Evolutionary conservation across 2,113 vertebrate genomes (phyloP).

Genomic region (Tyrannus savana): DNA sequence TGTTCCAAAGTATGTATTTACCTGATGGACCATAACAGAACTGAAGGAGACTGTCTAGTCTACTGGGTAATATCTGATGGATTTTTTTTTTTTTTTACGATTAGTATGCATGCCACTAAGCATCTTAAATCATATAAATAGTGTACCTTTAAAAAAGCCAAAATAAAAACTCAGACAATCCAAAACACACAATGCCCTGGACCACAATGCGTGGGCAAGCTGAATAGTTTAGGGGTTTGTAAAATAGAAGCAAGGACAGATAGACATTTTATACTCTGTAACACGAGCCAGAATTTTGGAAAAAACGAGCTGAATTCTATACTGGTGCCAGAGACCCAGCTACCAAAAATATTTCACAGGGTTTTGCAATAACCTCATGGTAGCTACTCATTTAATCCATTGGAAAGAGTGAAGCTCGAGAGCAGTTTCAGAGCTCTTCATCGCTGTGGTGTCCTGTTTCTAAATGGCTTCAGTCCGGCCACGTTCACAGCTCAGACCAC

Average conservation of each 20-base stretch:
- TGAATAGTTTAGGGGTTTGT: not conserved
- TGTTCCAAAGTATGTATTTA: slow-evolving; percentile 46
- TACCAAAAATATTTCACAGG: slow-evolving; percentile 4
- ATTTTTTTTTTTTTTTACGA: not conserved
- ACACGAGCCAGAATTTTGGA: not conserved
- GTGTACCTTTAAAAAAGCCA: not conserved
- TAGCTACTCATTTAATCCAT: not conserved
- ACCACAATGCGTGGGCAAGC: not conserved
- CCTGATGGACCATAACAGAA: slow-evolving; percentile 40
- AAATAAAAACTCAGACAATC: slow-evolving; percentile 22
- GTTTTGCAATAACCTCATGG: not conserved
- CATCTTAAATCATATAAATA: slow-evolving; percentile 29
- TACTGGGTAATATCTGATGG: slow-evolving; percentile 38
- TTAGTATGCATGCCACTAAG: slow-evolving; percentile 25
- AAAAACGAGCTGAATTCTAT: not conserved
- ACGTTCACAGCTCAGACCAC: rapidly evolving
- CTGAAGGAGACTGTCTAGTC: slow-evolving; percentile 32
- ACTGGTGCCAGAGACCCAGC: not conserved
- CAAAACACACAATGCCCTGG: slow-evolving; percentile 7
- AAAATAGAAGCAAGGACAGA: slow-evolving; percentile 5
- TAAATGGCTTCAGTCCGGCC: not conserved
- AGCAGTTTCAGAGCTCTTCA: not conserved
- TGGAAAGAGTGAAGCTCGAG: not conserved
- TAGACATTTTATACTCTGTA: not conserved
- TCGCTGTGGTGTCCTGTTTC: not conserved